Conservation (phyloP, 1,140 invertebrate genomes). For the Drosophila parabipectinata region DNA sequence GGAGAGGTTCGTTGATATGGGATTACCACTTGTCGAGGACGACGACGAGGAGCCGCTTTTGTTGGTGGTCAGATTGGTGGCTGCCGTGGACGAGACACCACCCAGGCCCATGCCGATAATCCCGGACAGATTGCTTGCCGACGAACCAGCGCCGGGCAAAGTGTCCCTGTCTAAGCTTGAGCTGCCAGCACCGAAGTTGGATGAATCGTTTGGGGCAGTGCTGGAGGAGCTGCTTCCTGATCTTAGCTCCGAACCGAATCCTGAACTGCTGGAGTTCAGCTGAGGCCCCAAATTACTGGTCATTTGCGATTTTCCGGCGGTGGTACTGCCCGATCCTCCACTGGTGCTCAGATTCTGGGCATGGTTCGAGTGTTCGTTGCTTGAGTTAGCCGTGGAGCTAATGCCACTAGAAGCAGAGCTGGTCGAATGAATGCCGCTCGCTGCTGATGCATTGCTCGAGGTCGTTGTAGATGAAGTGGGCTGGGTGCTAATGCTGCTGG, state of each 20-base stretch:
- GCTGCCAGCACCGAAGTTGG: conserved; percentile 3
- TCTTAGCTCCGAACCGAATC: conserved; percentile 40
- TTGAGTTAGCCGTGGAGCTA: conserved; percentile 5
- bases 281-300: conserved; percentile 36
- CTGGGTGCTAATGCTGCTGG: conserved; percentile 28
- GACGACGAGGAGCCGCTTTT: conserved; percentile 40
- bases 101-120: conserved; percentile 6
- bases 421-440: conserved; percentile 38
- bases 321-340: conserved; percentile 6
- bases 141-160: conserved; percentile 53
- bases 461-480: conserved; percentile 22
- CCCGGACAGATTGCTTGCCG: conserved; percentile 30
- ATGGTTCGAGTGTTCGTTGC: conserved; percentile 57
- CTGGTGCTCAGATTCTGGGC: conserved; percentile 66
- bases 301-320: conserved; percentile 43
- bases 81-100: conserved; percentile 9
- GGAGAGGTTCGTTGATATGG: conserved; percentile 17
- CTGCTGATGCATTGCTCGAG: conserved; percentile 19
- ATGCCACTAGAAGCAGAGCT: conserved; percentile 35
- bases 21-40: conserved; percentile 15
- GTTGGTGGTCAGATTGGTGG: conserved; percentile 43
- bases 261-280: conserved; percentile 21
- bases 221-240: conserved; percentile 22
- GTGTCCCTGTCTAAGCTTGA: conserved; percentile 35
- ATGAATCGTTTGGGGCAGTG: conserved; percentile 38